phyloP scores from a whole-genome alignment of 2,888 invertebrate genomes.

The Eubasilissa splendida region DNA sequence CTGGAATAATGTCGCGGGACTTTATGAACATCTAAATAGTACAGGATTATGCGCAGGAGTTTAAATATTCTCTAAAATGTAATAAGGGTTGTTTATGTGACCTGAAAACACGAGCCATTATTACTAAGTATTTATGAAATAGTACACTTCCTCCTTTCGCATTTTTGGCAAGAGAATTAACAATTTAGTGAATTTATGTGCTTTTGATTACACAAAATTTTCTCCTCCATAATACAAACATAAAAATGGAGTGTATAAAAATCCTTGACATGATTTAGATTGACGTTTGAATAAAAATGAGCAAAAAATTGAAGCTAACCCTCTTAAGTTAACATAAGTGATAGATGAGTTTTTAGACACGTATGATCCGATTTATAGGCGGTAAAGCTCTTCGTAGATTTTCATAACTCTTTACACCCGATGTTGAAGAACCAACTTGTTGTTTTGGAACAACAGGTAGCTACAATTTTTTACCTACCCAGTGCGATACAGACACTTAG shows the following conservation, averaged over 20 bases:
- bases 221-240: neutral
- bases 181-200: neutral
- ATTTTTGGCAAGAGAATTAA: neutral
- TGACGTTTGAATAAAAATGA: too few species aligned
- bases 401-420: too few species aligned
- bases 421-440: too few species aligned
- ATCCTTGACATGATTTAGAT: too few species aligned
- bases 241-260: neutral
- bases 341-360: too few species aligned
- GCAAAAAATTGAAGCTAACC: too few species aligned
- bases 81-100: conserved; percentile 37
- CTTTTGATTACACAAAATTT: neutral
- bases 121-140: conserved; percentile 22
- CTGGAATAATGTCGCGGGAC: neutral
- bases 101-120: conserved; percentile 24
- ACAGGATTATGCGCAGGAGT: conserved; percentile 18
- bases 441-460: too few species aligned
- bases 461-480: too few species aligned
- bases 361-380: too few species aligned
- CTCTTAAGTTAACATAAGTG: too few species aligned
- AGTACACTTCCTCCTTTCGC: neutral
- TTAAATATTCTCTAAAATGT: conserved; percentile 27
- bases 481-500: too few species aligned
- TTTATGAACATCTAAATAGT: conserved; percentile 32
- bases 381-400: too few species aligned